Base-by-base conservation (phyloP, 2,113 vertebrate genomes). In the Hippoglossus stenolepis region DNA sequence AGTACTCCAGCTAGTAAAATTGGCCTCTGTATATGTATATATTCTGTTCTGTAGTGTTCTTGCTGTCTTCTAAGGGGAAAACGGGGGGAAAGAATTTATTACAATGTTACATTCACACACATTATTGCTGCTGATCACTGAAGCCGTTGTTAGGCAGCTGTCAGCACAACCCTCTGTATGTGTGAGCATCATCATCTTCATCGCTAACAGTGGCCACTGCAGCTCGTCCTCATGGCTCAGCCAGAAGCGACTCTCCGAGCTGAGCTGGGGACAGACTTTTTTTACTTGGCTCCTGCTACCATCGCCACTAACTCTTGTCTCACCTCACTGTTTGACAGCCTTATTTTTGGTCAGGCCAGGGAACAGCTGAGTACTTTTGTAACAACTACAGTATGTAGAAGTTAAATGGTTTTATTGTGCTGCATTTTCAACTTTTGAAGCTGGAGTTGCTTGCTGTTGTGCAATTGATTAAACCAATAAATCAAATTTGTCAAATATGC, bases 401-500 rank as follows among this genome's bases (percentile, higher is more conserved):
- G 31, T 53, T 51, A 45, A 26, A 21, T 26, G 2, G 14, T 35
- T 49, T 64, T 43, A 38, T 24, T 70, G 24, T 58, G 26, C 14
- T 6, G 15, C 3, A n/a, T 15, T 61, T n/a, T 20, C n/a, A 60
- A 63, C 59, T 68, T 57, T 49, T 69, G 60, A 61, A 31, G 31
- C 18, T 54, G 1, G 38, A 40, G 14, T 43, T 59, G 13, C 10
- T 35, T 24, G 21, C n/a, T 62, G 3, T 8, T 45, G n/a, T n/a
- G 18, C 13, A 13, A 53, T 17, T 72, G 28, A 59, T 65, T 40
- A 66, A 43, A 45, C 20, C 40, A 79, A 23, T 57, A 4, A 21
- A 71, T 79, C 62, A 65, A 65, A 76, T 45, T 18, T 63, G 43
- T 73, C 38, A 77, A 60, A 77, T 20, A 20, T 49, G 14, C 38